Conservation (phyloP, 2,797 vertebrate genomes). For the Helostoma temminkii region DNA sequence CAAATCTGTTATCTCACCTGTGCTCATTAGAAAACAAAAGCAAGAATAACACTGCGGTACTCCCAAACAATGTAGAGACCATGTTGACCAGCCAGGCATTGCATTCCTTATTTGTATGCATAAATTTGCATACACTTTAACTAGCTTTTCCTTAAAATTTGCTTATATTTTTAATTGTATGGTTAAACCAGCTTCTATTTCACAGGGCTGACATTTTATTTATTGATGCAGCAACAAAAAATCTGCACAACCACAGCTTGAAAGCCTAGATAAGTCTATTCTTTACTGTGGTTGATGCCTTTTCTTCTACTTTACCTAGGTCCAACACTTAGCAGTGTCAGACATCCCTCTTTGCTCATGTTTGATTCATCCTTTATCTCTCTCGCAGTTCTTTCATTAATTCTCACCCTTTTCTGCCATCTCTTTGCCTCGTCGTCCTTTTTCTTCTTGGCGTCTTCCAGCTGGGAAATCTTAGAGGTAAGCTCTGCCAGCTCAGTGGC, state of each 20-base stretch:
- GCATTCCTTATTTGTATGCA: not conserved
- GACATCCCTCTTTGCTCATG: constrained; percentile 57
- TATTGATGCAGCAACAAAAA: not conserved
- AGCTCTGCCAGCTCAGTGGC: constrained; percentile 94
- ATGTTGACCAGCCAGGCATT: not conserved
- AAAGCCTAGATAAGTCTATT: constrained; percentile 16
- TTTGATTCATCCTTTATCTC: constrained; percentile 66
- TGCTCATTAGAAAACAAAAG: not conserved
- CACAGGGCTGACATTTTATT: not conserved
- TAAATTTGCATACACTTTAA: constrained; percentile 10
- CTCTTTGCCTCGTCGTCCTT: constrained; percentile 92
- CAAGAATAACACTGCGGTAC: not conserved
- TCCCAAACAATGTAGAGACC: not conserved
- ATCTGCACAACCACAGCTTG: constrained; percentile 1
- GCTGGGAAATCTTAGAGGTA: constrained; percentile 91
- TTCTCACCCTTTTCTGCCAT: constrained; percentile 95
- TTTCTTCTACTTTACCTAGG: constrained; percentile 20
- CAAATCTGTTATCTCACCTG: not conserved
- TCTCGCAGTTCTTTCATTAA: constrained; percentile 55
- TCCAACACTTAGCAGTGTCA: constrained; percentile 46
- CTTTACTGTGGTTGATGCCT: not conserved
- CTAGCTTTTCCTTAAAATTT: not conserved
- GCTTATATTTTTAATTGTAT: constrained; percentile 12
- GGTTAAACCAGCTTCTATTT: not conserved
- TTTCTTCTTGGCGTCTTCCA: constrained; percentile 94